These are phyloP conservation scores for Synanthedon myopaeformis DNA, from an alignment of 2,888 invertebrate species.

Conservation along the genomic window DNA sequence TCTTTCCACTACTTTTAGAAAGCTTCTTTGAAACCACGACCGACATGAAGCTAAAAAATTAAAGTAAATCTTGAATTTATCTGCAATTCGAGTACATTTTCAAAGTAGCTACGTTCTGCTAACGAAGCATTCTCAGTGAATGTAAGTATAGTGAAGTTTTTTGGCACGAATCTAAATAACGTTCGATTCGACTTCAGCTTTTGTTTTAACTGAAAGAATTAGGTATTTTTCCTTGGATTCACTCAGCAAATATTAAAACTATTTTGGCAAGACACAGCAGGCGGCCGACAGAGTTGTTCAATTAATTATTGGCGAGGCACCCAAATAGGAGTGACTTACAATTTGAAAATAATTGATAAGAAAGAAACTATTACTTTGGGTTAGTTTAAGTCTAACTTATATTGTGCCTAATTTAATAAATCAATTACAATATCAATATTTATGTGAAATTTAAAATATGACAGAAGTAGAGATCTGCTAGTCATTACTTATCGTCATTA, in stretches of 20 bases:
- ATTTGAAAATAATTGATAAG: background rate
- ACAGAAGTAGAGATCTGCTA: too few relatives aligned
- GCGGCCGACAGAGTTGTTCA: slow-evolving; percentile 4
- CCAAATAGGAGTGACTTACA: slow-evolving; percentile 4
- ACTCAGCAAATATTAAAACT: slow-evolving; percentile 32
- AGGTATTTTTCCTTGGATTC: slow-evolving; percentile 19
- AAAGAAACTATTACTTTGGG: too few relatives aligned
- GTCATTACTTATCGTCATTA: too few relatives aligned
- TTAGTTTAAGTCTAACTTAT: too few relatives aligned
- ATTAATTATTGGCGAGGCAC: slow-evolving; percentile 10
- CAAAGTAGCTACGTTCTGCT: slow-evolving; percentile 34
- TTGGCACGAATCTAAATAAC: slow-evolving; percentile 29
- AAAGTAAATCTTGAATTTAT: slow-evolving; percentile 12
- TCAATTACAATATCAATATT: too few relatives aligned
- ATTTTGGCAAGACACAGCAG: slow-evolving; percentile 27
- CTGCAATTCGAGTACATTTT: slow-evolving; percentile 37
- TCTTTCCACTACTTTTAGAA: background rate
- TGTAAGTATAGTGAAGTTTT: slow-evolving; percentile 28
- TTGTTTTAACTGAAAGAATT: slow-evolving; percentile 13
- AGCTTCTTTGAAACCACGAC: background rate
- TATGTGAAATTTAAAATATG: too few relatives aligned
- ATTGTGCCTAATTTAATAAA: too few relatives aligned
- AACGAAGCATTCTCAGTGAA: slow-evolving; percentile 32
- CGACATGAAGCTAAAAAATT: background rate
- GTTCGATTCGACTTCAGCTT: slow-evolving; percentile 2